Evolutionary conservation across 2,888 invertebrate species (phyloP), one percentile per base, ranked within the genome.

Genomic region (Podotricha telesiphe): DNA sequence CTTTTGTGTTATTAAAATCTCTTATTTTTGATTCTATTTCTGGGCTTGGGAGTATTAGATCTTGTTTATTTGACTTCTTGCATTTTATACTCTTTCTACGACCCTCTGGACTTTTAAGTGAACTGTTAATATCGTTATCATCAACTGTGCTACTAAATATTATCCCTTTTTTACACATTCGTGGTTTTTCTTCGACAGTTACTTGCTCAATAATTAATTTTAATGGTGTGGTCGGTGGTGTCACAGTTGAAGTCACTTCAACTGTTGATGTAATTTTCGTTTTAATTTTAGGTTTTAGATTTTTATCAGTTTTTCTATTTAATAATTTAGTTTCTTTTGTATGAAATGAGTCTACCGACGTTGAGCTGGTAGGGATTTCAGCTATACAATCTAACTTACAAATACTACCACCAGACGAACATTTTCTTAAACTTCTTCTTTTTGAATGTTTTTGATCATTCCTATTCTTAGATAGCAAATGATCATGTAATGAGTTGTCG

Each of bases 161-260:
- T 72, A 93, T 87, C 79, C 85, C 88, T 78, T 91, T 86, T 84
- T 88, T 91, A 45, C 81, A 84, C 53, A 73, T 67, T 48, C 77
- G 75, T 45, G 78, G 72, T 61, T 90, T 93, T 86, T 95, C 95
- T 82, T 95, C 95, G 17, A 96, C 94, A 34, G 91, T 91, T 7
- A 94, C 86, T 77, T 94, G 92, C 78, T 94, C 94, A 45, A 95
- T 86, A 65, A 91, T 86, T 73, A 94, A 93, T 82, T 94, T 95
- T 37, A 94, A 81, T 10, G 90, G 89, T 74, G 87, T 90, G 69
- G 81, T 85, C 40, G 90, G 84, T 58, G 91, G 81, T 62, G 91
- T 89, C 53, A 94, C 81, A 40, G 90, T 84, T 58, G 91, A 81
- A 61, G 91, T 89, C 53, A 94, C 81, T 77, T 94, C 94, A 8